A percentile compares a stretch with the other conserved stretches of the same genome.
Conservation (phyloP, 2,113 vertebrate genomes). For the Serilophus lunatus region DNA sequence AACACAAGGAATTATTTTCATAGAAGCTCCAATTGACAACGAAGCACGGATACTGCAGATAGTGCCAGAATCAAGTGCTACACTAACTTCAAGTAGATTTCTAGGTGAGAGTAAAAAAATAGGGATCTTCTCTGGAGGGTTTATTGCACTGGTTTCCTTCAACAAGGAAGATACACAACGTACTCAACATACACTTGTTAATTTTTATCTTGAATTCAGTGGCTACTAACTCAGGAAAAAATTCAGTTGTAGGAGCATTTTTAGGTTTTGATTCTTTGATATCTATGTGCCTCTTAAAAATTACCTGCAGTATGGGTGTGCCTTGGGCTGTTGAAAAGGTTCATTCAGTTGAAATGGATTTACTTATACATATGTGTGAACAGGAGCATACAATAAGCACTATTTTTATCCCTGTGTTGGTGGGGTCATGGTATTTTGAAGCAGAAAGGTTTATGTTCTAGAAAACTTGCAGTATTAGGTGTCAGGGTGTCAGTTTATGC, state of each 20-base stretch:
- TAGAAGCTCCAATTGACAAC: conserved; percentile 54
- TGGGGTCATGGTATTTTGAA: background rate
- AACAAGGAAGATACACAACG: background rate
- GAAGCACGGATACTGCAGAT: background rate
- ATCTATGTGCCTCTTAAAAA: background rate
- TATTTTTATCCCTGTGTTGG: background rate
- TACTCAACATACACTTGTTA: background rate
- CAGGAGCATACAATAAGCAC: background rate
- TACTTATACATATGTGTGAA: background rate
- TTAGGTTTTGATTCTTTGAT: background rate
- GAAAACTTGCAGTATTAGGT: background rate
- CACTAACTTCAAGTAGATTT: background rate
- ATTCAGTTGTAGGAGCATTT: background rate
- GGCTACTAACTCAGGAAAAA: background rate
- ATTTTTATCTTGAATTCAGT: background rate
- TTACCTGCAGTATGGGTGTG: background rate
- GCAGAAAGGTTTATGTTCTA: background rate
- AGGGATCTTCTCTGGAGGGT: background rate
- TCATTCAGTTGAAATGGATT: background rate
- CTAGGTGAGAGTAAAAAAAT: background rate
- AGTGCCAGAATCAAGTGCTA: background rate
- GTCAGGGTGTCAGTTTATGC: background rate
- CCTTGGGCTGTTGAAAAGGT: background rate
- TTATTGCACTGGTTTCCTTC: background rate
- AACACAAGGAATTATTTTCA: conserved; percentile 77